Evolutionary conservation across 2,888 invertebrate genomes (phyloP), one percentile per base, ranked within the genome.

Genomic region (Dilophus febrilis): DNA sequence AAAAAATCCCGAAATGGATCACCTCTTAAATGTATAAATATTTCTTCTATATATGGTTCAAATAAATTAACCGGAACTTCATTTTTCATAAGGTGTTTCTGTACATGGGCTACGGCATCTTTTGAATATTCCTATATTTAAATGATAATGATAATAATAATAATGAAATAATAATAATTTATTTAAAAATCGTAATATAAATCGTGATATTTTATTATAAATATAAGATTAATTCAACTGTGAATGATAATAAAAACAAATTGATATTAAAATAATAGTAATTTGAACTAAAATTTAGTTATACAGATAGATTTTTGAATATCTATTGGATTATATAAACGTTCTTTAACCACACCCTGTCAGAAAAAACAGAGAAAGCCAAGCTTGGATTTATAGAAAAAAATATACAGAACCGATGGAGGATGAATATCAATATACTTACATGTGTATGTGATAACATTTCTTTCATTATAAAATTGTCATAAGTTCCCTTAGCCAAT

Each of bases 401-500:
- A n/a, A n/a, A n/a, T n/a, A 7, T 27, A 27, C 5, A 7, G 27
- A 19, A 35, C 7, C 34, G 19, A 39, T 39, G 8, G 17, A 28
- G 27, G 27, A 10, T 27, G 12, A 10, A 29, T 29, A 29, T 29
- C 19, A n/a, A 11, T 35, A 7, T 37, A 77, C 86, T 85, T 72
- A 97, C 97, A 72, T 98, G 95, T 54, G 95, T 83, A 69, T 94
- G 91, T 50, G 97, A 87, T 64, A 98, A 74, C 64, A 99, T 76
- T 73, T 99, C 98, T 66, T 94, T 94, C 98, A 98, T 98, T 61
- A 98, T 97, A 72, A 91, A 98, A 72, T 92, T 94, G 69, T 98
- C 98, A 69, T 98, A 98, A 58, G 98, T 92, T 66, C 95, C 91
- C 57, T 87, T 76, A 45, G 95, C 95, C 56, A 88, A 77, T 64